These are phyloP conservation scores for Anguilla obscura DNA, from an alignment of 2,797 vertebrate genomes.

Conservation along the genomic window DNA sequence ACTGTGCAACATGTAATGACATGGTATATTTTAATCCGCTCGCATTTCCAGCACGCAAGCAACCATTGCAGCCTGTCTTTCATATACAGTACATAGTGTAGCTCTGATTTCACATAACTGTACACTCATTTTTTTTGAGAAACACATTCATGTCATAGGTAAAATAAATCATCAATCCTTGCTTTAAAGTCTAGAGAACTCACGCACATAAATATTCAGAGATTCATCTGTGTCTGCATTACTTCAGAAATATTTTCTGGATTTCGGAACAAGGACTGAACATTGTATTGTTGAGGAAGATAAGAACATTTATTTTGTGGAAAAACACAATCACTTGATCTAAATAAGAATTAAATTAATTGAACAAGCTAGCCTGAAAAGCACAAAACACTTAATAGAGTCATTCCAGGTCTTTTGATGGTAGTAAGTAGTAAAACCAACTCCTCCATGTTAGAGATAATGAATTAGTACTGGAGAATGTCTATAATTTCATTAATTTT, in stretches of 20 bases:
- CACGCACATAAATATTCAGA: neutral
- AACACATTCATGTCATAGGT: constrained; percentile 62
- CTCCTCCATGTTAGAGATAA: neutral
- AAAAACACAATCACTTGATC: neutral
- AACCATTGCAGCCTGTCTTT: constrained; percentile 32
- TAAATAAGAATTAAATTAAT: neutral
- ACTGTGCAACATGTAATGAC: constrained; percentile 23
- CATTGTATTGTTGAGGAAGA: neutral
- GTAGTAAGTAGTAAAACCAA: neutral
- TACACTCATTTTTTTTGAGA: constrained; percentile 53
- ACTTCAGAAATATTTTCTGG: neutral
- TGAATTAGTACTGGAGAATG: neutral
- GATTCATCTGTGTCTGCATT: neutral
- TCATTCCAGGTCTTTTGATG: neutral
- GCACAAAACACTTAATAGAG: neutral
- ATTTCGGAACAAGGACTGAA: too few species aligned
- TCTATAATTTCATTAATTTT: neutral
- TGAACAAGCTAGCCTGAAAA: neutral
- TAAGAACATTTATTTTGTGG: too few species aligned
- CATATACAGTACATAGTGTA: constrained; percentile 53
- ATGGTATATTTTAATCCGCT: constrained; percentile 35
- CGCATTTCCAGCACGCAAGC: constrained; percentile 9
- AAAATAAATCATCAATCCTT: constrained; percentile 23
- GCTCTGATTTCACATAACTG: constrained; percentile 70
- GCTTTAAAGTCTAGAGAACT: constrained; percentile 10